Evolutionary conservation across 2,888 invertebrate genomes (phyloP).

Genomic region (Polydrusus cervinus): DNA sequence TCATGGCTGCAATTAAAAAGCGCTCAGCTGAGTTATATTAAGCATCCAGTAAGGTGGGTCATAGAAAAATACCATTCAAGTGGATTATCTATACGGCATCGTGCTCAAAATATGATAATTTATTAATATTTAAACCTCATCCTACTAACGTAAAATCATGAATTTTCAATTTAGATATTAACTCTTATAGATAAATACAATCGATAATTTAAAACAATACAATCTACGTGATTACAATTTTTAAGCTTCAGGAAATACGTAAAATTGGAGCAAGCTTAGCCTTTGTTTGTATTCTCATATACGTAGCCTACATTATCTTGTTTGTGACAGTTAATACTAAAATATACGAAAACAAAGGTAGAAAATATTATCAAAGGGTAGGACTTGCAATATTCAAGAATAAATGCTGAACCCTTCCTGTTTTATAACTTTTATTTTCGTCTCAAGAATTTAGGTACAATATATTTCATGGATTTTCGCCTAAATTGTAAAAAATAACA

Average conservation of each 20-base stretch:
- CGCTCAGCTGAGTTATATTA: too few relatives aligned
- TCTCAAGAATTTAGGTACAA: too few relatives aligned
- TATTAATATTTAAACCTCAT: too few relatives aligned
- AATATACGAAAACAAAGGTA: not conserved
- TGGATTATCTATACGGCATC: too few relatives aligned
- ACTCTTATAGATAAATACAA: not conserved
- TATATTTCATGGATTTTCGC: too few relatives aligned
- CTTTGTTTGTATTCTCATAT: not conserved
- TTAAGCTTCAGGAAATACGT: not conserved
- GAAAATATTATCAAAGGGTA: not conserved
- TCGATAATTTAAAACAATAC: not conserved
- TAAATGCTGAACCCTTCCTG: not conserved
- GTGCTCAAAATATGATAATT: too few relatives aligned
- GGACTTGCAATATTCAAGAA: not conserved
- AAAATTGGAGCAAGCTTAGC: slow-evolving; percentile 1
- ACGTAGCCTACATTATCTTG: slow-evolving; percentile 3
- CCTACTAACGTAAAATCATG: not conserved
- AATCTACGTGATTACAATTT: not conserved
- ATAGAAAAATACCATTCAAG: too few relatives aligned
- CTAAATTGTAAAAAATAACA: too few relatives aligned
- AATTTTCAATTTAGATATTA: not conserved
- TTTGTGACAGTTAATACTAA: slow-evolving; percentile 12
- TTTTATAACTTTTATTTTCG: too few relatives aligned
- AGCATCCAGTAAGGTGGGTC: too few relatives aligned
- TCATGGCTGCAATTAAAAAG: too few relatives aligned